A percentile compares a stretch with the other conserved stretches of the same genome.
Conservation (phyloP, 2,888 invertebrate species). For the Lacanobia oleracea region DNA sequence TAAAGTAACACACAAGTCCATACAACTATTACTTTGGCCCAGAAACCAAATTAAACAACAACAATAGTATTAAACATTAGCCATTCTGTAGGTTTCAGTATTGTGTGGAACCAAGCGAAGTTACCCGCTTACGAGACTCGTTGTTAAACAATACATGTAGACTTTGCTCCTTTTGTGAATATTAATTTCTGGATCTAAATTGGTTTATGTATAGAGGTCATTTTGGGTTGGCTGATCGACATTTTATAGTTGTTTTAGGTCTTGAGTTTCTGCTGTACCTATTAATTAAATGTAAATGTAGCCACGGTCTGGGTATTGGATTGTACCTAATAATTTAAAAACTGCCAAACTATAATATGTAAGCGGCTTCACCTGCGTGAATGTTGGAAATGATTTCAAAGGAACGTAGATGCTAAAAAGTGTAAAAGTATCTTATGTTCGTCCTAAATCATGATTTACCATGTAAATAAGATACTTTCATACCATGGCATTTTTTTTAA, state of each 20-base stretch:
- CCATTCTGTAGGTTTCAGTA: slow-evolving; percentile 22
- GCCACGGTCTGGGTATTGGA: not conserved
- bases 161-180: slow-evolving; percentile 38
- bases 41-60: slow-evolving; percentile 7
- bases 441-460: too few species aligned
- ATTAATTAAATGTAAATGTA: not conserved
- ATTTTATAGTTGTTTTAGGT: not conserved
- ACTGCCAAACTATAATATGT: too few species aligned
- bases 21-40: slow-evolving; percentile 6
- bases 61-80: slow-evolving; percentile 35
- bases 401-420: too few species aligned
- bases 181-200: slow-evolving; percentile 37
- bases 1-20: slow-evolving; percentile 7
- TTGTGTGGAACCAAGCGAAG: slow-evolving; percentile 34
- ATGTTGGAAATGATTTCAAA: too few species aligned
- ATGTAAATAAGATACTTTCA: too few species aligned
- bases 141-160: slow-evolving; percentile 44
- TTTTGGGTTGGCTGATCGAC: slow-evolving; percentile 7
- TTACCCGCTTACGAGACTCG: slow-evolving; percentile 16
- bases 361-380: too few species aligned
- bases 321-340: not conserved
- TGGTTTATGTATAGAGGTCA: slow-evolving; percentile 1
- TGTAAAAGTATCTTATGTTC: too few species aligned
- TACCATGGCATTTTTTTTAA: too few species aligned
- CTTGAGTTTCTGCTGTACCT: not conserved